A percentile compares a stretch with the other conserved stretches of the same genome.
These are phyloP conservation scores for Pristionchus exspectatus DNA, from an alignment of 2,888 invertebrate genomes.

Conservation along the genomic window DNA sequence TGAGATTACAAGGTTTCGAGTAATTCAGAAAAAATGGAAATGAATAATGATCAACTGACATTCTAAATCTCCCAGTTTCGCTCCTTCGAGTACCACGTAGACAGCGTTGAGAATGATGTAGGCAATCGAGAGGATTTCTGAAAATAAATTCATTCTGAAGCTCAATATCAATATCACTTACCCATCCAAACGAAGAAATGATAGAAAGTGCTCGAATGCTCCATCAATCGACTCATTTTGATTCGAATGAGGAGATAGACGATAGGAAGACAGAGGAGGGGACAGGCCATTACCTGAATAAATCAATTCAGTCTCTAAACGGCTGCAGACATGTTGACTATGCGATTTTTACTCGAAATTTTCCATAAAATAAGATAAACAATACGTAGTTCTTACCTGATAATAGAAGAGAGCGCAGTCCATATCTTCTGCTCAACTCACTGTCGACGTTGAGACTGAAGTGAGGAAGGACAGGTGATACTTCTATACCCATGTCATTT, in stretches of 20 bases:
- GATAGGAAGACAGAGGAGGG: slow-evolving; percentile 16
- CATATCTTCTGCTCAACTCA: background rate
- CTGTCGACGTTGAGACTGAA: background rate
- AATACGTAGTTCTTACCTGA: background rate
- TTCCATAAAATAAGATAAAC: too few species aligned
- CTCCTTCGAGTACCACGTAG: background rate
- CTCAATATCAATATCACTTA: background rate
- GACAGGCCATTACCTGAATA: background rate
- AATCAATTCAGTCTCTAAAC: too few species aligned
- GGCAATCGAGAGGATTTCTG: background rate
- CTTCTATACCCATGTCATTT: too few species aligned
- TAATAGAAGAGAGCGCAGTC: slow-evolving; percentile 29
- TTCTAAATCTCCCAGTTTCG: background rate
- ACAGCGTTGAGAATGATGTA: background rate
- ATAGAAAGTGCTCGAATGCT: slow-evolving; percentile 34
- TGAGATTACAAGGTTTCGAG: background rate
- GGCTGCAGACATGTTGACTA: too few species aligned
- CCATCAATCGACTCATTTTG: slow-evolving; percentile 6
- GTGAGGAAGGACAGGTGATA: background rate
- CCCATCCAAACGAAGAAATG: slow-evolving; percentile 39
- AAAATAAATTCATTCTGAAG: background rate
- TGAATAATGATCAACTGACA: background rate
- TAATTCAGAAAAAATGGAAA: background rate
- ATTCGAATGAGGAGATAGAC: background rate
- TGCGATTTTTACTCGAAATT: too few species aligned